A percentile compares a stretch with the other conserved stretches of the same genome.
These are phyloP conservation scores for Crotalus horridus DNA, from an alignment of 2,113 vertebrate genomes.

Conservation along the genomic window DNA sequence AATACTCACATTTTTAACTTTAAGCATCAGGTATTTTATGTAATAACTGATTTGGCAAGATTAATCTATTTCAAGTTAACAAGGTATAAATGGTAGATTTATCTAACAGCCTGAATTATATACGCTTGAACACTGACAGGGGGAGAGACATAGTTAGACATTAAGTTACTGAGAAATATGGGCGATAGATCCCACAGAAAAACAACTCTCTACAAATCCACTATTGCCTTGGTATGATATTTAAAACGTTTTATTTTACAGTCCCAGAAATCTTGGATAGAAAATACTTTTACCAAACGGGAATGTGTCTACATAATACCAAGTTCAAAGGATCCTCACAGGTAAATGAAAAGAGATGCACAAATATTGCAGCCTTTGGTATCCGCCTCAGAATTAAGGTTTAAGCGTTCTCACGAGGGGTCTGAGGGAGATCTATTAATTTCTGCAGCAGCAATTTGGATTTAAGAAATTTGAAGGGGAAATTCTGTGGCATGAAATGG, in stretches of 20 bases:
- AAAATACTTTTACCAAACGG: conserved; percentile 98
- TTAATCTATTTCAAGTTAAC: not conserved
- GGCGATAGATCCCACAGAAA: not conserved
- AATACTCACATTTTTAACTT: not conserved
- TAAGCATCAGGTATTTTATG: not conserved
- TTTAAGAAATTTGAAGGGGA: not conserved
- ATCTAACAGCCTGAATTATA: too few species aligned
- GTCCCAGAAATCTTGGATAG: conserved; percentile 99
- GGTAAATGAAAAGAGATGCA: conserved; percentile 71
- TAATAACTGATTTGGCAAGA: not conserved
- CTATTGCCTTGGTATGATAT: not conserved
- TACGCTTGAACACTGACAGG: not conserved
- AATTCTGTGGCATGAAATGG: not conserved
- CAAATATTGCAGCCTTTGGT: not conserved
- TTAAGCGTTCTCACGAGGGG: not conserved
- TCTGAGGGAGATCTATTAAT: not conserved
- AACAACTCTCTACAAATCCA: not conserved
- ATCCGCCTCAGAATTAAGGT: not conserved
- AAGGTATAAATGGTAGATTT: not conserved
- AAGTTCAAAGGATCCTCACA: conserved; percentile 99
- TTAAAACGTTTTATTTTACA: conserved; percentile 62
- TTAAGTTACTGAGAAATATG: not conserved
- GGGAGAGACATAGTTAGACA: not conserved
- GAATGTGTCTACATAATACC: conserved; percentile 99
- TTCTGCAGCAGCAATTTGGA: not conserved